Evolutionary conservation across 2,888 invertebrate genomes (phyloP), one percentile per base, ranked within the genome.

Genomic region (Stomorhina lunata): DNA sequence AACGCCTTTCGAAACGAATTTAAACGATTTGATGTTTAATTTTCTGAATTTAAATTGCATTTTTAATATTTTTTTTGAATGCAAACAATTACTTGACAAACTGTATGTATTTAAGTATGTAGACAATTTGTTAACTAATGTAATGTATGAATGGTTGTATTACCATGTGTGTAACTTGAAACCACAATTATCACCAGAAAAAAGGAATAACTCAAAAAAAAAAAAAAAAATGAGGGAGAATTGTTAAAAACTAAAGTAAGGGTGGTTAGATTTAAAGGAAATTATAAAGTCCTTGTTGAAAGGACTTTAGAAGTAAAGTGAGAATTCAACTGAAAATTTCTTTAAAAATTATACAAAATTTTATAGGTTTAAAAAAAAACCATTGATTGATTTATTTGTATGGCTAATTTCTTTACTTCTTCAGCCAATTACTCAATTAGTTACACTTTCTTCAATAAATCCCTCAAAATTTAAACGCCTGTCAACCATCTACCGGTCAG

Each of bases 101-200:
- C n/a, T n/a, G n/a, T n/a, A n/a, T n/a, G n/a, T n/a, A n/a, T n/a
- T n/a, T n/a, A n/a, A n/a, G n/a, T n/a, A n/a, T n/a, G n/a, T n/a
- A n/a, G n/a, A n/a, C n/a, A n/a, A n/a, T n/a, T n/a, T 48, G 29
- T 34, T 57, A 50, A 57, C 37, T 50, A 69, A 57, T 57, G 57
- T n/a, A n/a, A n/a, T n/a, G n/a, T n/a, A n/a, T n/a, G n/a, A n/a
- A n/a, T 15, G 17, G 2, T n/a, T 4, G 27, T n/a, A 71, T 63
- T 57, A 65, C 86, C 89, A 88, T 86, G 87, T 88, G 89, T 89
- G 88, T 88, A 89, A 89, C 86, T 86, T 85, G 87, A 89, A 88
- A 89, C 88, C 89, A 84, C 88, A 87, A 87, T 87, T 86, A 87
- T 77, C 73, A 87, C 76, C 85, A 55, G 65, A 29, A 37, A 50